These are phyloP conservation scores for Anarsia innoxiella DNA, from an alignment of 2,888 invertebrate genomes.

Conservation along the genomic window DNA sequence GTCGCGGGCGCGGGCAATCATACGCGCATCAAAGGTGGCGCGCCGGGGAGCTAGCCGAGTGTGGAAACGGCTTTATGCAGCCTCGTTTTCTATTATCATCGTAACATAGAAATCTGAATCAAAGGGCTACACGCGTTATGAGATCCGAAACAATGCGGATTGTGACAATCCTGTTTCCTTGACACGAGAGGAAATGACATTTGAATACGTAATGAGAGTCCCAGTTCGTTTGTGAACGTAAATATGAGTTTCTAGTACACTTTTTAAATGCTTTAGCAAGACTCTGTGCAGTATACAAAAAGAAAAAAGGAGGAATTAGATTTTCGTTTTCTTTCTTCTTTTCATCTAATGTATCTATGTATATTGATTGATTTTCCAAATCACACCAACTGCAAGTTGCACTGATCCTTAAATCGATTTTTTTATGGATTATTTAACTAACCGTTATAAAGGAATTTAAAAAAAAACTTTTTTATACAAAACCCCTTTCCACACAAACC, in stretches of 20 bases:
- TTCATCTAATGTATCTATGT: too few relatives aligned
- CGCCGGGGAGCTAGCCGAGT: slow-evolving; percentile 61
- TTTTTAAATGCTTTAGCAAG: too few relatives aligned
- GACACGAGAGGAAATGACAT: slow-evolving; percentile 62
- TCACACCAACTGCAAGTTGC: too few relatives aligned
- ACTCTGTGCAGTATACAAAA: too few relatives aligned
- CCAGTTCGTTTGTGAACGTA: slow-evolving; percentile 39
- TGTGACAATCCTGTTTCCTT: slow-evolving; percentile 70
- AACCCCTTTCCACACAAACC: slow-evolving; percentile 30
- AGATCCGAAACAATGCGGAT: slow-evolving; percentile 70
- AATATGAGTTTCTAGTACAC: slow-evolving; percentile 28
- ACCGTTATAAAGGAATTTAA: too few relatives aligned
- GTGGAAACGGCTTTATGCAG: slow-evolving; percentile 60
- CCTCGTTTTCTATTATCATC: slow-evolving; percentile 54
- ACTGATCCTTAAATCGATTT: too few relatives aligned
- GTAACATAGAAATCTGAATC: slow-evolving; percentile 58
- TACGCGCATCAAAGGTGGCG: slow-evolving; percentile 73
- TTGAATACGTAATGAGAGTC: slow-evolving; percentile 67
- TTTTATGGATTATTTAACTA: too few relatives aligned
- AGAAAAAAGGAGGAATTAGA: too few relatives aligned
- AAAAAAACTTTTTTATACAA: too few relatives aligned
- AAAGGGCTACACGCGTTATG: slow-evolving; percentile 70
- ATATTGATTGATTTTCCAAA: too few relatives aligned
- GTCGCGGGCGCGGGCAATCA: slow-evolving; percentile 74
- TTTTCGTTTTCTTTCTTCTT: too few relatives aligned